A percentile compares a stretch with the other conserved stretches of the same genome.
Evolutionary conservation across 2,888 invertebrate genomes (phyloP).

Genomic region (Halictus ligatus): DNA sequence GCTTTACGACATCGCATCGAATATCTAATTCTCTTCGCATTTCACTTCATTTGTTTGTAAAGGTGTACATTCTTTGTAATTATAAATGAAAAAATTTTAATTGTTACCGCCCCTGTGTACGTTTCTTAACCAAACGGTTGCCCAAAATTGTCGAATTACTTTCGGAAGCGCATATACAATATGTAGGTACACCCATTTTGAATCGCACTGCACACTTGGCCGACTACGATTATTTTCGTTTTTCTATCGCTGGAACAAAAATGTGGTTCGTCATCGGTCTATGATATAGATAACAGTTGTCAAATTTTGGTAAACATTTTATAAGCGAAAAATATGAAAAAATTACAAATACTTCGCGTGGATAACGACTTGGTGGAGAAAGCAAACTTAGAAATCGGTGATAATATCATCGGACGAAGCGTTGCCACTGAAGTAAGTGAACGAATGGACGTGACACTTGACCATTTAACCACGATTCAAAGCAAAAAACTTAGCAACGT

Average conservation of each 20-base stretch:
- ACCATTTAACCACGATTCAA: neutral
- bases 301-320: neutral
- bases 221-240: conserved; percentile 24
- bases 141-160: conserved; percentile 19
- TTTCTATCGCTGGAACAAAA: conserved; percentile 20
- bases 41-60: conserved; percentile 74
- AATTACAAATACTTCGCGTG: conserved; percentile 74
- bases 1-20: conserved; percentile 59
- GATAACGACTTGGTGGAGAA: conserved; percentile 72
- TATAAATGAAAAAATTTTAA: conserved; percentile 75
- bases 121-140: conserved; percentile 17
- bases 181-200: neutral
- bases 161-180: neutral
- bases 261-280: conserved; percentile 16
- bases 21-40: conserved; percentile 67
- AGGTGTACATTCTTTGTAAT: conserved; percentile 77
- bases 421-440: conserved; percentile 69
- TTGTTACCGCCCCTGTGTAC: conserved; percentile 64
- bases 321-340: conserved; percentile 62
- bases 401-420: conserved; percentile 71
- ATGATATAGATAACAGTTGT: conserved; percentile 20
- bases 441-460: neutral
- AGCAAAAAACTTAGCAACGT: neutral
- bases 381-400: conserved; percentile 71
- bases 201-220: neutral